phyloP scores from a whole-genome alignment of 2,888 invertebrate species.

The Mythimna lalbum region DNA sequence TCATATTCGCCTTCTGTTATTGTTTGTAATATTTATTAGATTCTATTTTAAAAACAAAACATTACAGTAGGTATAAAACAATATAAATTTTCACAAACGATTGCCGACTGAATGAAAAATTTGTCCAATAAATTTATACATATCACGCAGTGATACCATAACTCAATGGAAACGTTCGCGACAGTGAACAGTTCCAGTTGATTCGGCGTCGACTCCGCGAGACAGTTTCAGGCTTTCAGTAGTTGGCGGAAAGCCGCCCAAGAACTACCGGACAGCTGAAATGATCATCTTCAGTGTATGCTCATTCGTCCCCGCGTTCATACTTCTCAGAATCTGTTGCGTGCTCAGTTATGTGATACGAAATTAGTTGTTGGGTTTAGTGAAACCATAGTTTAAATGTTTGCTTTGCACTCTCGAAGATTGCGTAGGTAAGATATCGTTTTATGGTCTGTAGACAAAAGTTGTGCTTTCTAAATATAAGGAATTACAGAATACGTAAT shows the following conservation, averaged over 20 bases:
- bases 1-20: not conserved
- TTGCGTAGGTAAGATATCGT: constrained; percentile 83
- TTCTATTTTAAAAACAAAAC: not conserved
- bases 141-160: constrained; percentile 25
- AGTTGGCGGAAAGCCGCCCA: constrained; percentile 71
- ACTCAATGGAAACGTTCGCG: constrained; percentile 75
- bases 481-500: constrained; percentile 5
- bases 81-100: constrained; percentile 22
- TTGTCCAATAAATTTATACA: constrained; percentile 10
- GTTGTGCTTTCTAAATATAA: constrained; percentile 55
- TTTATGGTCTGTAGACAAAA: constrained; percentile 62
- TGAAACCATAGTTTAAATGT: constrained; percentile 84
- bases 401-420: constrained; percentile 82
- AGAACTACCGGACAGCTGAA: constrained; percentile 61
- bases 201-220: constrained; percentile 71
- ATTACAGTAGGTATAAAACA: constrained; percentile 9
- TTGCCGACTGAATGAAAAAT: constrained; percentile 17
- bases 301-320: constrained; percentile 62
- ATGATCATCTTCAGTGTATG: constrained; percentile 66
- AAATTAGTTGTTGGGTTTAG: constrained; percentile 76
- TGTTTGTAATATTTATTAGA: not conserved
- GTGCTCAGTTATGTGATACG: constrained; percentile 71
- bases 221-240: constrained; percentile 83
- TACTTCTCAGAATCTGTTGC: constrained; percentile 70
- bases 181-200: constrained; percentile 74